These are phyloP conservation scores for Nasua narica DNA, from an alignment of 2,797 vertebrate species.

Conservation along the genomic window DNA sequence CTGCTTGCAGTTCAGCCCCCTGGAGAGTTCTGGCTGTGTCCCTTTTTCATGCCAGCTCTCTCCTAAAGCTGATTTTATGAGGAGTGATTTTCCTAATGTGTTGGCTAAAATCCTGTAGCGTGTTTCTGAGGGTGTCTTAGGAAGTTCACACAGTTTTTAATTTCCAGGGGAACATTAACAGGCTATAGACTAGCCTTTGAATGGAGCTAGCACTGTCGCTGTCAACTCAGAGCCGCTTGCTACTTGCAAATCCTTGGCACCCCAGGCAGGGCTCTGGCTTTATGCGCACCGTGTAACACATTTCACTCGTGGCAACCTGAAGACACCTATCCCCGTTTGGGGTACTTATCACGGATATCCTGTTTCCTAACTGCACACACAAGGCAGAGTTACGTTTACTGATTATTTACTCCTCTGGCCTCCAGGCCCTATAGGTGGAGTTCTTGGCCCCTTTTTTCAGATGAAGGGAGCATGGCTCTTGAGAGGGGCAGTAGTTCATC, in stretches of 20 bases:
- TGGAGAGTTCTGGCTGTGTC: not conserved
- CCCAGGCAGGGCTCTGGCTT: not conserved
- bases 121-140: not conserved
- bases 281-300: not conserved
- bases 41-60: not conserved
- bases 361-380: not conserved
- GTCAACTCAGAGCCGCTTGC: constrained; percentile 1
- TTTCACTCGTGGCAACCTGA: not conserved
- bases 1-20: not conserved
- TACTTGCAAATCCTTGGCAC: constrained; percentile 10
- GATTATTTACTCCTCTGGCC: not conserved
- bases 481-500: not conserved
- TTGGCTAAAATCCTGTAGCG: not conserved
- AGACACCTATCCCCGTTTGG: not conserved
- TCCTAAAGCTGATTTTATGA: constrained; percentile 46
- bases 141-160: not conserved
- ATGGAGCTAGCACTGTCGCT: not conserved
- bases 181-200: not conserved
- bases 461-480: not conserved
- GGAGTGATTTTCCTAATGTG: constrained; percentile 16
- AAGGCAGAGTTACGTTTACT: not conserved
- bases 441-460: not conserved
- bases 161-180: not conserved
- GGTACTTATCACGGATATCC: not conserved
- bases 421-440: not conserved